Conservation (phyloP, 2,797 vertebrate species). For the Melanotaenia boesemani region DNA sequence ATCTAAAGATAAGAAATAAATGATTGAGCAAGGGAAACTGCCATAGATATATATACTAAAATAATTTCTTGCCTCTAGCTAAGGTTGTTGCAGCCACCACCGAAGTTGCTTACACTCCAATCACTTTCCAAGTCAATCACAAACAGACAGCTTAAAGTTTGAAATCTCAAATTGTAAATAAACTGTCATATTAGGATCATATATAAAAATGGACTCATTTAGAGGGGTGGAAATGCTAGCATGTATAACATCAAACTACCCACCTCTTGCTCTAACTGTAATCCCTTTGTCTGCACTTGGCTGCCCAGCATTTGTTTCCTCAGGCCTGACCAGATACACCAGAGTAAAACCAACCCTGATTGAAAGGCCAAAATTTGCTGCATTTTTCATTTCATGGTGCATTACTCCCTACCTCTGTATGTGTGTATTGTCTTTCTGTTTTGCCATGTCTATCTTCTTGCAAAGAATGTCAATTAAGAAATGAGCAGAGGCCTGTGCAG, state of each 20-base stretch:
- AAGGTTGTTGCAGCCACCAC: background rate
- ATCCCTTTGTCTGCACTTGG: background rate
- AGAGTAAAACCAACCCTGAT: conserved; percentile 23
- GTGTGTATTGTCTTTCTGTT: conserved; percentile 9
- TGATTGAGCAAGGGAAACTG: background rate
- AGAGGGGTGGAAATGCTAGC: background rate
- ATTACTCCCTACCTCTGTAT: conserved; percentile 30
- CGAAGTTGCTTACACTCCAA: background rate
- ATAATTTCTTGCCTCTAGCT: background rate
- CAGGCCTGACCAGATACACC: background rate
- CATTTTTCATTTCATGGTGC: conserved; percentile 57
- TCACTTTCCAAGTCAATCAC: background rate
- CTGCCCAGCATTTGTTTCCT: background rate
- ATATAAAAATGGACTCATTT: background rate
- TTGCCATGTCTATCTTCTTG: conserved; percentile 5
- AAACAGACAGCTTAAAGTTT: background rate
- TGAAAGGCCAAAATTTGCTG: conserved; percentile 36
- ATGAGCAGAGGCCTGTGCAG: conserved; percentile 6
- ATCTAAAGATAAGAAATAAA: too few species aligned
- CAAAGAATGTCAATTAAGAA: conserved; percentile 28
- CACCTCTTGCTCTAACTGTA: background rate
- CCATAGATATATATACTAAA: too few species aligned
- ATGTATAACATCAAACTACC: background rate
- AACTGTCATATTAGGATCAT: background rate
- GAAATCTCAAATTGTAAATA: background rate